A percentile compares a stretch with the other conserved stretches of the same genome.
Evolutionary conservation across 2,113 vertebrate species (phyloP).

Genomic region (Triplophysa siluroides): DNA sequence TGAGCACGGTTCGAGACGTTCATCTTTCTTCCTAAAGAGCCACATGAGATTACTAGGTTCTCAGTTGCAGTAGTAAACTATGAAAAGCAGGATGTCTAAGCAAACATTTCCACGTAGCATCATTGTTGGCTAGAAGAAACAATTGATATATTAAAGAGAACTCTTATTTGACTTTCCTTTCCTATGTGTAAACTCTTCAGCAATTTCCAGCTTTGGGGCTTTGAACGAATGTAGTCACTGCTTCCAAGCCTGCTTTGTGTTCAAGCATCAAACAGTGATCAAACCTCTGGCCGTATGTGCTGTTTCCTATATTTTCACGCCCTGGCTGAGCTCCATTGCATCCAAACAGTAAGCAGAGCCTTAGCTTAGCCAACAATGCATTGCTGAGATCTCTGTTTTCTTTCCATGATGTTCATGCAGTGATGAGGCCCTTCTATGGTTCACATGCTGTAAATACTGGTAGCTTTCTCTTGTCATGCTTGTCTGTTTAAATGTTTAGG

Average conservation of each 20-base stretch:
- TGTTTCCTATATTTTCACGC: not conserved
- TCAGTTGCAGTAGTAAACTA: too few relatives aligned
- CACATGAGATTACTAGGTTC: too few relatives aligned
- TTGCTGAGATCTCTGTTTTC: not conserved
- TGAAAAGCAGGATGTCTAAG: too few relatives aligned
- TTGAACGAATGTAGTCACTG: slow-evolving; percentile 1
- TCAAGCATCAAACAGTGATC: not conserved
- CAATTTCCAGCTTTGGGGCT: not conserved
- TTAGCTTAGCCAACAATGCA: not conserved
- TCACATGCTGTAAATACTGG: slow-evolving; percentile 18
- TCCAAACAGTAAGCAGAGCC: not conserved
- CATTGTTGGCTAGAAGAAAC: too few relatives aligned
- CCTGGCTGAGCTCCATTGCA: not conserved
- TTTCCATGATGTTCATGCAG: not conserved
- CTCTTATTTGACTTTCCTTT: too few relatives aligned
- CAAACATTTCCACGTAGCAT: too few relatives aligned
- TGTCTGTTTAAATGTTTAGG: not conserved
- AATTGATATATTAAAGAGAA: too few relatives aligned
- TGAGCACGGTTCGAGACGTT: too few relatives aligned
- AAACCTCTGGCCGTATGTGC: not conserved
- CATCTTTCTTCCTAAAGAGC: too few relatives aligned
- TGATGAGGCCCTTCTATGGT: not conserved
- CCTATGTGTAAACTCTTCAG: not conserved
- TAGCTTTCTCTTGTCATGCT: not conserved
- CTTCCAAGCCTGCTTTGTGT: not conserved